Evolutionary conservation across 2,888 invertebrate genomes (phyloP).

Genomic region (Drosophila sordidapex): DNA sequence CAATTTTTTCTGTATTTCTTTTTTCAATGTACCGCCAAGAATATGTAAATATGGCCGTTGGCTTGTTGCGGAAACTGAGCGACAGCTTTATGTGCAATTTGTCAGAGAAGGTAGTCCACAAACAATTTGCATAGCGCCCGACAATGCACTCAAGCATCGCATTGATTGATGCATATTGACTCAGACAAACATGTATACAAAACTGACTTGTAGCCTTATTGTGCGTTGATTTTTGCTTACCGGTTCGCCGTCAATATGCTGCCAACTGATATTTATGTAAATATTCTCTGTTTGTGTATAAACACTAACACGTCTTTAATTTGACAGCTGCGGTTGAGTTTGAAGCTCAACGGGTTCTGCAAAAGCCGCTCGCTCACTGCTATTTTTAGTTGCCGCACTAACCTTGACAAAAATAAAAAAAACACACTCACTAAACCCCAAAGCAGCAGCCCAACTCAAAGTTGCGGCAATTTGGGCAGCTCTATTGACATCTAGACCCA

Average conservation of each 20-base stretch:
- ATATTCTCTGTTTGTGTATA: conserved; percentile 25
- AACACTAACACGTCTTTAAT: conserved; percentile 60
- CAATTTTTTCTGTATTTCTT: not conserved
- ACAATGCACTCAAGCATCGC: conserved; percentile 30
- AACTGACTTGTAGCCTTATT: conserved; percentile 17
- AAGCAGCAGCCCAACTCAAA: conserved; percentile 14
- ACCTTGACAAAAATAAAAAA: conserved; percentile 52
- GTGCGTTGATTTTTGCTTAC: conserved; percentile 53
- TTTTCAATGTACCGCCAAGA: conserved; percentile 35
- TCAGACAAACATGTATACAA: conserved; percentile 26
- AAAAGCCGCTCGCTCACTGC: conserved; percentile 60
- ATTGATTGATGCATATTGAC: conserved; percentile 66
- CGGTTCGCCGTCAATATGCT: conserved; percentile 57
- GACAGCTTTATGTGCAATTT: conserved; percentile 80
- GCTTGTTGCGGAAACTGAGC: conserved; percentile 74
- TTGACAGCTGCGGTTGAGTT: conserved; percentile 71
- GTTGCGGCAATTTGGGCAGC: conserved; percentile 32
- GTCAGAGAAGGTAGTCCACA: conserved; percentile 76
- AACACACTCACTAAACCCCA: conserved; percentile 51
- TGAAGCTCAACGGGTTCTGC: conserved; percentile 51
- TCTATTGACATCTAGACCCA: conserved; percentile 76
- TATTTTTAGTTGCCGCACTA: conserved; percentile 70
- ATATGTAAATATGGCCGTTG: conserved; percentile 54
- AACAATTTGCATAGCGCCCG: conserved; percentile 71
- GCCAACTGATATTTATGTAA: conserved; percentile 57